phyloP scores from a whole-genome alignment of 2,797 vertebrate genomes.

The Characodon lateralis region DNA sequence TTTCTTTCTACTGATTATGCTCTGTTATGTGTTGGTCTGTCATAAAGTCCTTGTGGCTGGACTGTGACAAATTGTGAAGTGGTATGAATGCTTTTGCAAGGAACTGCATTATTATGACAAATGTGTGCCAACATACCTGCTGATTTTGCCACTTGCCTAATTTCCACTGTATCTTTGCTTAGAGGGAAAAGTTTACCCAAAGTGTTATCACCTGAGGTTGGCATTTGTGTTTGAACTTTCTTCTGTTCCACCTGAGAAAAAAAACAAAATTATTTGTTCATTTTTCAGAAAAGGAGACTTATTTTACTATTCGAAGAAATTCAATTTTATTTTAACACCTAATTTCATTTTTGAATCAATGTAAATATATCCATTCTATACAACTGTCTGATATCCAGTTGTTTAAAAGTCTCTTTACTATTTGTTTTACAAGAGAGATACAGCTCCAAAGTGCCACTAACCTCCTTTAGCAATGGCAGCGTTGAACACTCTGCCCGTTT shows the following conservation, averaged over 20 bases:
- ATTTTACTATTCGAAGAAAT: not conserved
- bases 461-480: slow-evolving; percentile 66
- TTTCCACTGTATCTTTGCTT: slow-evolving; percentile 53
- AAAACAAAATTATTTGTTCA: slow-evolving; percentile 6
- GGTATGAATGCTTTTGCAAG: not conserved
- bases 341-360: not conserved
- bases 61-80: not conserved
- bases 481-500: slow-evolving; percentile 58
- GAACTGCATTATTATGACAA: not conserved
- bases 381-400: not conserved
- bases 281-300: not conserved
- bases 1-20: not conserved
- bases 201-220: slow-evolving; percentile 38
- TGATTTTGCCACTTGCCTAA: slow-evolving; percentile 41
- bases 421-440: slow-evolving; percentile 1
- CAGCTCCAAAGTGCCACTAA: slow-evolving; percentile 52
- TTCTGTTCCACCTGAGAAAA: slow-evolving; percentile 65
- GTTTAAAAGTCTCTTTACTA: not conserved
- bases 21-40: not conserved
- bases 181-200: slow-evolving; percentile 10
- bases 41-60: not conserved
- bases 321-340: not conserved
- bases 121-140: slow-evolving; percentile 55
- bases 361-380: not conserved
- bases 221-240: slow-evolving; percentile 58